A percentile compares a stretch with the other conserved stretches of the same genome.
These are phyloP conservation scores for Diplodus sargus DNA, from an alignment of 2,797 vertebrate species.

Conservation along the genomic window DNA sequence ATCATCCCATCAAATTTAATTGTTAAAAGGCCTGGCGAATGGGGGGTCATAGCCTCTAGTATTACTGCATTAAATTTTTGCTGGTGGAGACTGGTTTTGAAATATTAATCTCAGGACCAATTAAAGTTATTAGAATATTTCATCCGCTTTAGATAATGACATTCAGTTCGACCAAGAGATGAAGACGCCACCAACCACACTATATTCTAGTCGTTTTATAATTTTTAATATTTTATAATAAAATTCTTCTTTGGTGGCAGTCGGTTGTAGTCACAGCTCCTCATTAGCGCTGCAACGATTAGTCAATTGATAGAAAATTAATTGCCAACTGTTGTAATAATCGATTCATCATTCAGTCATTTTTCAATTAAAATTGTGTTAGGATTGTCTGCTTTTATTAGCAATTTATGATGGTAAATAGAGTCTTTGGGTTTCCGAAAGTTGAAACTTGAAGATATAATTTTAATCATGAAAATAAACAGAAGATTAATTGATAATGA, in stretches of 20 bases:
- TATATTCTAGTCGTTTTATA: neutral
- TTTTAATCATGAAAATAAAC: no score
- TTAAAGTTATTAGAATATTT: conserved; percentile 74
- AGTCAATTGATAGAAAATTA: no score
- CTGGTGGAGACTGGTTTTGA: conserved; percentile 71
- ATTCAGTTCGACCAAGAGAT: conserved; percentile 43
- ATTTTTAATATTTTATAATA: conserved; percentile 1
- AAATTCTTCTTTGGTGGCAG: neutral
- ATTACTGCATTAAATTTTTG: conserved; percentile 75
- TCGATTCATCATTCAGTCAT: no score
- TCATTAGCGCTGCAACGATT: no score
- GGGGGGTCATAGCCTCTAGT: conserved; percentile 83
- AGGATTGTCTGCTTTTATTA: no score
- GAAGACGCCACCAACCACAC: conserved; percentile 21
- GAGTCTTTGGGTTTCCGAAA: no score
- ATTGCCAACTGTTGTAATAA: no score
- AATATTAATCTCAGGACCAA: conserved; percentile 81
- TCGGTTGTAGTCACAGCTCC: neutral
- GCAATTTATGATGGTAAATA: no score
- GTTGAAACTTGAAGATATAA: no score
- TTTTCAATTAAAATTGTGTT: no score
- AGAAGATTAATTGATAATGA: no score
- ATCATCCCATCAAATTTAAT: conserved; percentile 98
- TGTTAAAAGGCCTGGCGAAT: conserved; percentile 83
- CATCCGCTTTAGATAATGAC: conserved; percentile 53